Base-by-base conservation (phyloP, 2,113 vertebrate genomes). In the Centropristis striata region DNA sequence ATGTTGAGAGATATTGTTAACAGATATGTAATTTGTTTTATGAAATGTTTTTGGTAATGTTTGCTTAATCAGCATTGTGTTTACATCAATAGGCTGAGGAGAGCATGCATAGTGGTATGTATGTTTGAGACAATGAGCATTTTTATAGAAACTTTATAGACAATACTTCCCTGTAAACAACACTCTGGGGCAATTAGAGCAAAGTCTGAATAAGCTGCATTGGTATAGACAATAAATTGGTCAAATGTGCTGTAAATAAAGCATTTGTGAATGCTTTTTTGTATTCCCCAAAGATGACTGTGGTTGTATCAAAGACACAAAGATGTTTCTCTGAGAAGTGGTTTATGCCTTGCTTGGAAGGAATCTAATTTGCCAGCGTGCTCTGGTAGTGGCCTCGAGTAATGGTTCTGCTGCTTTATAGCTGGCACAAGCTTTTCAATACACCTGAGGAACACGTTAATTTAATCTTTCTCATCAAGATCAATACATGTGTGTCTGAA, bases 401-500 rank as follows among this genome's bases (percentile, higher is more conserved):
- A 80, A 86, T 85, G 75, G 65, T 73, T 74, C 57, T 39, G 64
- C 50, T 85, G 72, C 65, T 88, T 90, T 92, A 85, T 80, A 77
- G 90, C 79, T 44, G 67, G 70, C 64, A 21, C 18, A 64, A 80
- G 85, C 76, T 81, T 90, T 92, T 79, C 81, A 86, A 85, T 90
- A 92, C 75, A 92, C 89, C 91, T 85, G 74, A 87, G 86, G 82
- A 86, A 82, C 85, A 72, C 78, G 90, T 88, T 90, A 82, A 93
- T 92, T 93, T 84, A 91, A 93, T 91, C 78, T 51, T 60, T 64
- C 84, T 88, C 81, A 85, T 89, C 78, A 72, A 71, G 87, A 90
- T 91, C 90, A 87, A 93, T 93, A 93, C 71, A 84, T 79, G 81
- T 79, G 81, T 59, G 78, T 82, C 88, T 85, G 80, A 92, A 86